Conservation (phyloP, 2,888 invertebrate species). For the Nesidiocoris tenuis region DNA sequence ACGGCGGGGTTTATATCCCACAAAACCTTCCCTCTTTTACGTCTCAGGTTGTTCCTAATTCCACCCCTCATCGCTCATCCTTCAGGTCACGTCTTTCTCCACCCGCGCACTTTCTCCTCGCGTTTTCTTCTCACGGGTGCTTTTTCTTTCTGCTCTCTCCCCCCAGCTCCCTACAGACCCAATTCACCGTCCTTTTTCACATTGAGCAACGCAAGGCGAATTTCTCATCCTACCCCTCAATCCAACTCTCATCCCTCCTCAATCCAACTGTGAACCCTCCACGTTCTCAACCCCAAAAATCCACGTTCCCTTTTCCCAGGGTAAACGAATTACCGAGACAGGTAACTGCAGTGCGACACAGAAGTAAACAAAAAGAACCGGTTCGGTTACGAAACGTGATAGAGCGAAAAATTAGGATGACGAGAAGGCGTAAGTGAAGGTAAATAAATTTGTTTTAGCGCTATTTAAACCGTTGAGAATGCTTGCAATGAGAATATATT, state of each 20-base stretch:
- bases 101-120: not conserved
- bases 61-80: slow-evolving; percentile 23
- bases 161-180: not conserved
- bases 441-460: no score
- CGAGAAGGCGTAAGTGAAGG: no score
- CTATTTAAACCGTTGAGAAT: no score
- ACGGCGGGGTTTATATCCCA: not conserved
- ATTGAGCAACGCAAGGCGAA: not conserved
- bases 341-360: not conserved
- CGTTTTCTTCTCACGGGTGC: not conserved
- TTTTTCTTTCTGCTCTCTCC: not conserved
- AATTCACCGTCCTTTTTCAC: slow-evolving; percentile 7
- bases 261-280: not conserved
- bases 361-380: not conserved
- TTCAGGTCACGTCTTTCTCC: slow-evolving; percentile 27
- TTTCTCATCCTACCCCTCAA: not conserved
- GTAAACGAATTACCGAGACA: not conserved
- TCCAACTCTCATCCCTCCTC: not conserved
- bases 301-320: not conserved
- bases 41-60: slow-evolving; percentile 15
- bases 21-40: not conserved
- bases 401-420: not conserved
- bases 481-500: no score
- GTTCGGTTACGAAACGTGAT: not conserved
- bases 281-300: not conserved